Evolutionary conservation across 2,888 invertebrate genomes (phyloP), one percentile per base, ranked within the genome.

Genomic region (Hypomecis punctinalis): DNA sequence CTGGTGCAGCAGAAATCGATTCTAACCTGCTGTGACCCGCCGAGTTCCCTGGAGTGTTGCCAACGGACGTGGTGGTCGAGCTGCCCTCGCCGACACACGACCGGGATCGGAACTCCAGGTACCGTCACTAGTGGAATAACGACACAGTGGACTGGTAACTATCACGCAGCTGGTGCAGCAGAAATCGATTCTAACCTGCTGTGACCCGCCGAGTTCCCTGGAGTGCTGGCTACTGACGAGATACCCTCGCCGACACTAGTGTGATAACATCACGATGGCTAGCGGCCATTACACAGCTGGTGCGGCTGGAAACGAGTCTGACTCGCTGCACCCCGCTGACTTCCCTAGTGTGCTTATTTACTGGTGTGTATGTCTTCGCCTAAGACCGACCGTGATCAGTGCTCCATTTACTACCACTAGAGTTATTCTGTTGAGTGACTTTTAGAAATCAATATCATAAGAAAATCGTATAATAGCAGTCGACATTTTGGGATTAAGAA

Each of bases 81-180:
- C 77, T 93, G 64, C 93, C 93, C 13, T 90, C 90, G 58, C 92
- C 92, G 1, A 76, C 81, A n/a, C 86, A 84, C 67, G 79, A 81
- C 1, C 69, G 77, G 48, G 84, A 83, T 62, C 79, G 79, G 39
- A 73, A 76, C 58, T 68, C 76, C 39, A 87, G 84, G 90, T 86
- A 66, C 23, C 3, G 23, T 23, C 23, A 23, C 23, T 23, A 23
- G 23, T 23, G 23, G 23, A 3, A 23, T 23, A 23, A 23, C 23
- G 3, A 23, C 23, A 23, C 23, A 3, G 23, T 23, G 23, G 23
- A n/a, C 23, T 23, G 23, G 23, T 3, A 5, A 9, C 39, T 39
- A 39, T 9, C 5, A 39, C 96, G 78, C 96, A 96, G 80, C 94
- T 96, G 70, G 96, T 96, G 58, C 91, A 94, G 52, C 94, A 94